Conservation (phyloP, 2,113 vertebrate species). For the Brachypodius melanocephalos region DNA sequence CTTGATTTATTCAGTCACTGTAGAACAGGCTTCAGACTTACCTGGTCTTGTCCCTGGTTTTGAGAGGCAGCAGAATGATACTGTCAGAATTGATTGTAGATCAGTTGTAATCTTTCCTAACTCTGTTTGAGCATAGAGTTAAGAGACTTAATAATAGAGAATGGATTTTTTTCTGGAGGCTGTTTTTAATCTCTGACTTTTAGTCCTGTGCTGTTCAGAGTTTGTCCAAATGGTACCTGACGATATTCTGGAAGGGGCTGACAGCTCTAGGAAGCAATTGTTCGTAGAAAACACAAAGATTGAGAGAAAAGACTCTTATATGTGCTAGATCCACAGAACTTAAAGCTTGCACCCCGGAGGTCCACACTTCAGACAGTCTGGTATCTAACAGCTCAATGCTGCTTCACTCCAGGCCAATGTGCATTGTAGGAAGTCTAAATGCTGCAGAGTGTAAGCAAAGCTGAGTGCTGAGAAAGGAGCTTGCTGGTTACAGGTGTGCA, state of each 20-base stretch:
- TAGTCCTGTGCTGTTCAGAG: background rate
- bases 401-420: background rate
- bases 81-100: background rate
- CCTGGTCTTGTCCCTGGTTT: background rate
- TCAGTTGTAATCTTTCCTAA: background rate
- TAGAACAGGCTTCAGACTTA: background rate
- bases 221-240: background rate
- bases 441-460: background rate
- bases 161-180: fast-evolving
- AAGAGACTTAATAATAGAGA: background rate
- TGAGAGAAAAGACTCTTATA: background rate
- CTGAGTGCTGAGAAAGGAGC: background rate
- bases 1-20: background rate
- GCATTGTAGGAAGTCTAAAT: background rate
- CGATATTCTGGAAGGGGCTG: background rate
- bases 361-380: background rate
- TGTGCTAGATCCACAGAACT: background rate
- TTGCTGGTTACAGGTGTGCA: background rate
- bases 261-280: background rate
- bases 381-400: background rate
- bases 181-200: background rate
- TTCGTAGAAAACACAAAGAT: background rate
- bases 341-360: background rate
- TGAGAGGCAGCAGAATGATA: background rate
- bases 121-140: background rate